Conservation (phyloP, 2,888 invertebrate species). For the Frankliniella intonsa region DNA sequence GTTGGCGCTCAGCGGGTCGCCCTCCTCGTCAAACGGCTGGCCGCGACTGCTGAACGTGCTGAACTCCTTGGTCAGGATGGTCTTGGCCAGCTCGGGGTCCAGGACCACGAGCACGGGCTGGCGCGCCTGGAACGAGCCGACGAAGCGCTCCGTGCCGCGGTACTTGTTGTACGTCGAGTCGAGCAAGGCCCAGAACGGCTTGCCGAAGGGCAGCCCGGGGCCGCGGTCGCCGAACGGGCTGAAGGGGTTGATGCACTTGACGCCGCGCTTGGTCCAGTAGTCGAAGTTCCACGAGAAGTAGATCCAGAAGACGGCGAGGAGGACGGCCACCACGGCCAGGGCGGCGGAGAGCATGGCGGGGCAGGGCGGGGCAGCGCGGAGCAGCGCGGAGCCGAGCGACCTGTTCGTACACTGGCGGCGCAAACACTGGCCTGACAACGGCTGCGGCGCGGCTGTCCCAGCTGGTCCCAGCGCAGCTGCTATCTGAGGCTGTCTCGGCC, state of each 20-base stretch:
- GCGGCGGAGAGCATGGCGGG: background rate
- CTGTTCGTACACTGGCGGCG: background rate
- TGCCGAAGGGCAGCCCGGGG: background rate
- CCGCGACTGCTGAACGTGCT: conserved; percentile 48
- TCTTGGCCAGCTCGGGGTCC: conserved; percentile 49
- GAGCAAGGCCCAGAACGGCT: background rate
- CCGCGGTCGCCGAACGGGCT: background rate
- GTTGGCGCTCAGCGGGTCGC: conserved; percentile 44
- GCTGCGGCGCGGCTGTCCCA: too few relatives aligned
- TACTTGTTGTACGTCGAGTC: background rate
- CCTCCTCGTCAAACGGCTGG: conserved; percentile 40
- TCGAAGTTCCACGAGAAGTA: conserved; percentile 8
- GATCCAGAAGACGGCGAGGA: background rate
- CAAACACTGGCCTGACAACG: too few relatives aligned
- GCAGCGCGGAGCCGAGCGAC: background rate
- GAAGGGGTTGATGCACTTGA: background rate
- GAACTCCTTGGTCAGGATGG: conserved; percentile 49
- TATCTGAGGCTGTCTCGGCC: too few relatives aligned
- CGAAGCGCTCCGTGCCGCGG: conserved; percentile 37
- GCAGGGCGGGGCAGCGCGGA: background rate
- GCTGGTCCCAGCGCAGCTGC: too few relatives aligned
- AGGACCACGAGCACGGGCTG: conserved; percentile 48
- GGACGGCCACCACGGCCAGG: background rate
- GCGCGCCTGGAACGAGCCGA: conserved; percentile 50
- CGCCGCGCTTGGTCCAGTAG: conserved; percentile 1